phyloP scores from a whole-genome alignment of 2,888 invertebrate species.

The Ethmia dodecea region DNA sequence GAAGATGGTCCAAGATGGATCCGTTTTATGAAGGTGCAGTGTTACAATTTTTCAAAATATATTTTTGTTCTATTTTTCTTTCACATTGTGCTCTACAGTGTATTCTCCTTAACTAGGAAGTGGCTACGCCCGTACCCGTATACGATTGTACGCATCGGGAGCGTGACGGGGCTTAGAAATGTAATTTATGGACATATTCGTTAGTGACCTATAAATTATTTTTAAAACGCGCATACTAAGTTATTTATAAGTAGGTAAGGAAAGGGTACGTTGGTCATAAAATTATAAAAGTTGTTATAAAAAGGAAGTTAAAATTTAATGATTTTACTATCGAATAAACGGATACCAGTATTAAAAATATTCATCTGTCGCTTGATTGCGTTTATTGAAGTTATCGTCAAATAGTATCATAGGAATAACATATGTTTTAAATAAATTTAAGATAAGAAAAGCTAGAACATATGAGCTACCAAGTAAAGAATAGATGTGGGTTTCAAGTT shows the following conservation, averaged over 20 bases:
- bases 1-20: not conserved
- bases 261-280: not conserved
- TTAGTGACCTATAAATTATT: conserved; percentile 47
- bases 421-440: not conserved
- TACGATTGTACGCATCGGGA: conserved; percentile 10
- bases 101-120: conserved; percentile 9
- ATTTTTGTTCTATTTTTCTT: too few species aligned
- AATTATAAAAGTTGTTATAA: not conserved
- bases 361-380: not conserved
- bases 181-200: conserved; percentile 55
- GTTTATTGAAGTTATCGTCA: not conserved
- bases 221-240: not conserved
- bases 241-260: not conserved
- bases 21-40: not conserved
- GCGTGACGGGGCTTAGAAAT: conserved; percentile 29
- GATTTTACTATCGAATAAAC: not conserved
- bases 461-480: not conserved
- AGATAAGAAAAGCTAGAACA: not conserved
- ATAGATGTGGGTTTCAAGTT: not conserved
- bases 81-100: too few species aligned
- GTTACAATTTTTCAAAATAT: not conserved
- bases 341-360: not conserved
- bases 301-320: not conserved
- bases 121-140: conserved; percentile 6
- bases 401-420: not conserved